phyloP scores from a whole-genome alignment of 2,888 invertebrate genomes.

The Ephialtes manifestator region DNA sequence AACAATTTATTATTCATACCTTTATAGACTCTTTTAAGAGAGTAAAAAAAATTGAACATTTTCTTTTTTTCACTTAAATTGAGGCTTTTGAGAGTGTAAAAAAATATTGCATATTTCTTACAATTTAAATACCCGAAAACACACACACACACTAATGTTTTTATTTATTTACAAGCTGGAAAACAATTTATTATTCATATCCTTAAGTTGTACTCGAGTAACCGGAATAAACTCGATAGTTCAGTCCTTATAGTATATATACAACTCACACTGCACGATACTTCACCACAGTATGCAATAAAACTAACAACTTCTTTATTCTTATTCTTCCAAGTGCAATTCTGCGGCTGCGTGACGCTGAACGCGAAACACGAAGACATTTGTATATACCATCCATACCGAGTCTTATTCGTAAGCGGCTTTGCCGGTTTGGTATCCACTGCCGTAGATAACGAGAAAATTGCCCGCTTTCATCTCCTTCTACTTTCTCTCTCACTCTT shows the following conservation, averaged over 20 bases:
- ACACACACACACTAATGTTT: too few species aligned
- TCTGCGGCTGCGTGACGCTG: slow-evolving; percentile 54
- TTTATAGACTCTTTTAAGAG: too few species aligned
- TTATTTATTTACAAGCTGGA: not conserved
- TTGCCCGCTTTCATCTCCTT: slow-evolving; percentile 49
- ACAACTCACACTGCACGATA: slow-evolving; percentile 8
- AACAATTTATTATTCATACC: too few species aligned
- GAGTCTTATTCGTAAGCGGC: slow-evolving; percentile 52
- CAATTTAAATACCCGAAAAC: not conserved
- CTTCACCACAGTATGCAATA: slow-evolving; percentile 10
- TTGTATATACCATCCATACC: slow-evolving; percentile 1
- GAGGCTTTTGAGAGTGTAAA: too few species aligned
- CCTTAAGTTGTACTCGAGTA: slow-evolving; percentile 14
- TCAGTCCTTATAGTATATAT: not conserved
- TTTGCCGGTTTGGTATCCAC: slow-evolving; percentile 48
- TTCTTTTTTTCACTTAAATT: too few species aligned
- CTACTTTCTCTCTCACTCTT: not conserved
- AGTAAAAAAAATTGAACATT: too few species aligned
- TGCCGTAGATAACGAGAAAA: slow-evolving; percentile 65
- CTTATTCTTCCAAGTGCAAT: slow-evolving; percentile 15
- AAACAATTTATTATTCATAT: not conserved
- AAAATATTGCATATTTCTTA: too few species aligned
- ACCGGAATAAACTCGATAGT: slow-evolving; percentile 4
- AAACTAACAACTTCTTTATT: slow-evolving; percentile 49
- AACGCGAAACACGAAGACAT: slow-evolving; percentile 34